These are phyloP conservation scores for Cebus imitator DNA, from an alignment of 2,113 vertebrate species.

Conservation along the genomic window DNA sequence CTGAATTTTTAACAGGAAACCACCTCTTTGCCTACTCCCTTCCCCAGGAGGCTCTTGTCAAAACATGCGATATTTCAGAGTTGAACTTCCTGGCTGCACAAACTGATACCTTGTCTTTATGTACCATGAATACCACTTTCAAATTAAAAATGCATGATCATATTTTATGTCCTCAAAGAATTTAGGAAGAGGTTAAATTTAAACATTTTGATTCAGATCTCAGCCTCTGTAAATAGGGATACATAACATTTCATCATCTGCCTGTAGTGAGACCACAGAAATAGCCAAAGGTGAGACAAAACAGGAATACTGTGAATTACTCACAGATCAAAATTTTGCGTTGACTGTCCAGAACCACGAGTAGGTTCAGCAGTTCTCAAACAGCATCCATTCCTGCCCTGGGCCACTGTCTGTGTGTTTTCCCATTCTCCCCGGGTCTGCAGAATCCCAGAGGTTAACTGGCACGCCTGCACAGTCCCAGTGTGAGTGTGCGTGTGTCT, in stretches of 20 bases:
- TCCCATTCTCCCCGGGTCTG: neutral
- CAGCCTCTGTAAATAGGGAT: neutral
- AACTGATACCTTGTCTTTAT: neutral
- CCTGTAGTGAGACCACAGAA: neutral
- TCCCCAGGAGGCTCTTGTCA: neutral
- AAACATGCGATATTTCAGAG: neutral
- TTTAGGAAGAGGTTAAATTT: neutral
- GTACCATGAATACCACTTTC: neutral
- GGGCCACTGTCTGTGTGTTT: neutral
- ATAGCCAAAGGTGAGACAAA: neutral
- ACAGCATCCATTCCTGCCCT: too few species aligned
- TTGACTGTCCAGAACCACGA: too few species aligned
- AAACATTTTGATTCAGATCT: neutral
- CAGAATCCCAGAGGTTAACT: neutral
- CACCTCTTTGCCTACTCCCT: accelerated
- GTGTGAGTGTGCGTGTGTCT: neutral
- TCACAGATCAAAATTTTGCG: too few species aligned
- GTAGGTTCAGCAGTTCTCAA: too few species aligned
- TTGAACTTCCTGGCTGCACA: too few species aligned
- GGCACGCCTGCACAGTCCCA: neutral
- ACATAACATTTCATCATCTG: too few species aligned
- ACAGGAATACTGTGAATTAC: neutral
- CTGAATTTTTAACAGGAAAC: neutral
- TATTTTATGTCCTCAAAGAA: neutral
- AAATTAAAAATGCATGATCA: neutral